phyloP scores from a whole-genome alignment of 2,113 vertebrate species.

The Ondatra zibethicus region DNA sequence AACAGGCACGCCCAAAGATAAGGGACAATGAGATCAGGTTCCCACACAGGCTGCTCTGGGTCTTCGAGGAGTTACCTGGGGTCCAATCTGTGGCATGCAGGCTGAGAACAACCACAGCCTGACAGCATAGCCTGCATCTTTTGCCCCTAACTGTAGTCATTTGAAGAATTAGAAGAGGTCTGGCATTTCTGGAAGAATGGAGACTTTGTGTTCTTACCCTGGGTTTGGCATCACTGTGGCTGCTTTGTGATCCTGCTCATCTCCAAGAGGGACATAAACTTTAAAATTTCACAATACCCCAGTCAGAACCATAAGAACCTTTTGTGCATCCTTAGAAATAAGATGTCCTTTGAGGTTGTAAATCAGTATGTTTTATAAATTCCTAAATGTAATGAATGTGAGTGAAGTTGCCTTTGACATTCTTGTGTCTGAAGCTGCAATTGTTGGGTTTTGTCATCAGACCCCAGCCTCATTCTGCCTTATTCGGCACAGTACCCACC shows the following conservation, averaged over 20 bases:
- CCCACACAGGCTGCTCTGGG: neutral
- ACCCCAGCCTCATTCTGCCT: neutral
- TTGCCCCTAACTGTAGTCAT: neutral
- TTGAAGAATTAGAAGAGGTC: neutral
- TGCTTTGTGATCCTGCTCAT: neutral
- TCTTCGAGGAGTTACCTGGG: neutral
- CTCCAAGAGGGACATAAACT: conserved; percentile 6
- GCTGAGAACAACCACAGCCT: neutral
- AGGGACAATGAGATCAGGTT: neutral
- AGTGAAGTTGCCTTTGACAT: conserved; percentile 13
- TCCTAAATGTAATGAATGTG: neutral
- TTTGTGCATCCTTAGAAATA: conserved; percentile 27
- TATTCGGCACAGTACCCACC: neutral
- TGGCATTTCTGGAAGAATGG: neutral
- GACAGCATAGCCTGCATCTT: neutral
- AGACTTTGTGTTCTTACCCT: neutral
- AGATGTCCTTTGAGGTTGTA: neutral
- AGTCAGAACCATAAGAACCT: neutral
- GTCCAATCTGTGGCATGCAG: neutral
- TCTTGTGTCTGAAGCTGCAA: neutral
- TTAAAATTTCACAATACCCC: neutral
- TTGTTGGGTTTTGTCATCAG: conserved; percentile 31
- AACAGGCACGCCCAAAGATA: neutral
- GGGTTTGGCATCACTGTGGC: neutral
- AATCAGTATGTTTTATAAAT: conserved; percentile 27